Base-by-base conservation (phyloP, 2,888 invertebrate species). In the Aromia moschata region DNA sequence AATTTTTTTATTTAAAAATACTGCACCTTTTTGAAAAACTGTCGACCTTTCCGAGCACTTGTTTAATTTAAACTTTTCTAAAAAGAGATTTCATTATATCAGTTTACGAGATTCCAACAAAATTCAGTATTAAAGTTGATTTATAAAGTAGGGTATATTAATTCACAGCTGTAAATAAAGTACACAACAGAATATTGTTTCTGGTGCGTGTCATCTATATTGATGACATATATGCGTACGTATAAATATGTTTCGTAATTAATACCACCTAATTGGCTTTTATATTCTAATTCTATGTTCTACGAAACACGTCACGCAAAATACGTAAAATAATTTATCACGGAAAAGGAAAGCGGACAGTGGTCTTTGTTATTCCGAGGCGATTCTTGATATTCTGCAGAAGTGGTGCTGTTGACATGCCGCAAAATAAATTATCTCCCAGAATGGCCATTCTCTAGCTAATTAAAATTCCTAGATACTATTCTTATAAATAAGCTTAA, bases 401-500 rank as follows among this genome's bases (percentile, higher is more conserved):
- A 43, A 20, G 20, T 43, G 18, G 11, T 43, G 38, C 30, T 40
- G 10, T 15, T 30, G 30, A 20, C 30, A 30, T 38, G 30, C 36
- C n/a, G 37, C 40, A 30, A 51, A 51, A 40, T 40, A 51, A 40
- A 51, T 51, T 20, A 37, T 7, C 18, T 37, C 37, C 47, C 37
- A 11, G 17, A 17, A 18, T 37, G 2, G 11, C 20, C 14, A 49
- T 37, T 37, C 14, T 38, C 16, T 16, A 16, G 10, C 41, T 52
- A 52, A 52, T 40, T 41, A 52, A 41, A 52, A 52, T 52, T 52
- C 40, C 31, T 41, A 41, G 25, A 41, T 38, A 15, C 51, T 30
- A 52, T 10, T 41, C 16, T 31, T 37, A 20, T 45, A 45, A 45
- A 31, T 30, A 49, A 49, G 11, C 33, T 17, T 4, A 20, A 40